Conservation (phyloP, 64 coral and sea anemone species). For the Montipora capricornis region DNA sequence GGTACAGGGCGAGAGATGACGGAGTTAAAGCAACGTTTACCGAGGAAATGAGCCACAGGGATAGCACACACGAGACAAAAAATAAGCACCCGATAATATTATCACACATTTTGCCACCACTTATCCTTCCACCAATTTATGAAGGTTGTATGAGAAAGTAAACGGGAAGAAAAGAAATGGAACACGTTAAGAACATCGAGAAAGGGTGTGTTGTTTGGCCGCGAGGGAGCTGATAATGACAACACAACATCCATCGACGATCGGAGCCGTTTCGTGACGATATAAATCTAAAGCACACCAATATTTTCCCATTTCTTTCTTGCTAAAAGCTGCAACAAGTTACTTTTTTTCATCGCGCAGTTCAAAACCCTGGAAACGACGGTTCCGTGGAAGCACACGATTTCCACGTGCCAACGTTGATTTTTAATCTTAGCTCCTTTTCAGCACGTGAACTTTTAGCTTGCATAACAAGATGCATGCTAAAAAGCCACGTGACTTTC, state of each 20-base stretch:
- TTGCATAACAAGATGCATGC: too few relatives aligned
- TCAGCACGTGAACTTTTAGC: too few relatives aligned
- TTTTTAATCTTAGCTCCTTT: too few relatives aligned
- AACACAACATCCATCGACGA: background rate
- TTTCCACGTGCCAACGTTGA: too few relatives aligned
- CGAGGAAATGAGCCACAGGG: background rate
- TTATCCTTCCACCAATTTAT: background rate
- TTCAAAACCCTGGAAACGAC: too few relatives aligned
- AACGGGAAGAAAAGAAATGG: background rate
- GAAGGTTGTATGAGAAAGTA: background rate
- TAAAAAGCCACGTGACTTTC: too few relatives aligned
- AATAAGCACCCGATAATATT: background rate
- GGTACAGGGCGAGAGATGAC: background rate
- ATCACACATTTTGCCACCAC: background rate
- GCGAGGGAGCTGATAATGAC: background rate
- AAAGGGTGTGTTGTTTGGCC: background rate
- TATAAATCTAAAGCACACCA: too few relatives aligned
- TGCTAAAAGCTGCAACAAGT: too few relatives aligned
- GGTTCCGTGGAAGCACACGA: too few relatives aligned
- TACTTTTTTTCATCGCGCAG: too few relatives aligned
- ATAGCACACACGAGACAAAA: background rate
- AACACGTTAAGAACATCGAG: background rate
- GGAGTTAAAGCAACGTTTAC: background rate
- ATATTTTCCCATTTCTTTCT: too few relatives aligned
- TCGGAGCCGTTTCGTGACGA: too few relatives aligned